Percentiles rank a stretch among this genome's conserved stretches.
Conservation (phyloP, 1,140 invertebrate genomes). For the Sinella curviseta region DNA sequence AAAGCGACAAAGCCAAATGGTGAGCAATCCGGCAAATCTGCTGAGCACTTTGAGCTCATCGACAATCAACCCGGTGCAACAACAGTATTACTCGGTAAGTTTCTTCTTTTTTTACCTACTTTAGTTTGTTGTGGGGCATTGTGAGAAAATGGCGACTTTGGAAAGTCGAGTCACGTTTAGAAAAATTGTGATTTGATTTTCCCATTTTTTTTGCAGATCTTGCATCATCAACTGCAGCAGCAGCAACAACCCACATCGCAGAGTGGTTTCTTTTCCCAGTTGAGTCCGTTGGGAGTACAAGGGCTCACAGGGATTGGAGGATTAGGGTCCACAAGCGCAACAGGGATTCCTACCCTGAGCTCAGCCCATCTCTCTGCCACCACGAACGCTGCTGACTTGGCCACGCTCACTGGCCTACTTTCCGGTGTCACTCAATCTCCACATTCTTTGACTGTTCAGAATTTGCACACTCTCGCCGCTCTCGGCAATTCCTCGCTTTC, state of each 20-base stretch:
- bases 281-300: conserved; percentile 41
- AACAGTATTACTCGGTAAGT: conserved; percentile 29
- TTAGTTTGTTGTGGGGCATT: not conserved
- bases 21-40: conserved; percentile 82
- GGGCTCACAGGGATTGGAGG: conserved; percentile 36
- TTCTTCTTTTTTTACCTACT: too few species aligned
- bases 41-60: conserved; percentile 57
- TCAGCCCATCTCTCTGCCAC: conserved; percentile 21
- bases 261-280: conserved; percentile 44
- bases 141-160: not conserved
- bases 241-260: conserved; percentile 41
- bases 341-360: conserved; percentile 29
- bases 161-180: not conserved
- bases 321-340: conserved; percentile 39
- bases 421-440: conserved; percentile 41
- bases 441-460: conserved; percentile 44
- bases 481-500: conserved; percentile 44
- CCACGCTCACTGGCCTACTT: conserved; percentile 48
- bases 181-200: not conserved
- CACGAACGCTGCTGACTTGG: conserved; percentile 40
- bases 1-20: conserved; percentile 88
- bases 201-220: not conserved
- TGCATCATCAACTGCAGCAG: conserved; percentile 42
- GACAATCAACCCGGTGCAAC: conserved; percentile 46
- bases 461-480: conserved; percentile 41